phyloP scores from a whole-genome alignment of 2,113 vertebrate genomes.

The Entelurus aequoreus region DNA sequence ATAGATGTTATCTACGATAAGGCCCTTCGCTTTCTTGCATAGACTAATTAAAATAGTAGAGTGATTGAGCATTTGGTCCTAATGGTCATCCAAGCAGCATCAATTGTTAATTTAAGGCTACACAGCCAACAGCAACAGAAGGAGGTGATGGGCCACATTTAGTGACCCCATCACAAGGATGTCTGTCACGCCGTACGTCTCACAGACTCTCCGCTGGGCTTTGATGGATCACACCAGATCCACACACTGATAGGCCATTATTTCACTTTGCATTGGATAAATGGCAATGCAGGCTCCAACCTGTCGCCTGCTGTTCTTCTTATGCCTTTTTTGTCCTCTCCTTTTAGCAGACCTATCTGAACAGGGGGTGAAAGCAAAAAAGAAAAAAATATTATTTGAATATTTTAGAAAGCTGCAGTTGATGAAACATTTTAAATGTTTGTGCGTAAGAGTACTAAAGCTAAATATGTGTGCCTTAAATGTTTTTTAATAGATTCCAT shows the following conservation, averaged over 20 bases:
- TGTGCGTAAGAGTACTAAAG: no score
- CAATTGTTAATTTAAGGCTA: slow-evolving; percentile 56
- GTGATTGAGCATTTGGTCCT: slow-evolving; percentile 16
- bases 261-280: slow-evolving; percentile 77
- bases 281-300: slow-evolving; percentile 56
- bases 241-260: slow-evolving; percentile 75
- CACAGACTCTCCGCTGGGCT: slow-evolving; percentile 49
- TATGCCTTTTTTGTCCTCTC: slow-evolving; percentile 10
- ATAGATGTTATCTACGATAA: no score
- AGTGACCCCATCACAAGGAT: slow-evolving; percentile 63
- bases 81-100: no score
- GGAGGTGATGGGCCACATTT: slow-evolving; percentile 18
- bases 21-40: no score
- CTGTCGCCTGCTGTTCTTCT: slow-evolving; percentile 51
- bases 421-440: no score
- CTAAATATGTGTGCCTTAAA: no score
- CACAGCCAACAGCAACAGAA: slow-evolving; percentile 1
- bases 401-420: no score
- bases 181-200: slow-evolving; percentile 34
- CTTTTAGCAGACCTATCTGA: slow-evolving; percentile 10
- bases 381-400: no score
- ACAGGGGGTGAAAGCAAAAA: slow-evolving; percentile 14
- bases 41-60: not conserved
- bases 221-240: slow-evolving; percentile 69
- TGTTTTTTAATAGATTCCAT: no score